A percentile compares a stretch with the other conserved stretches of the same genome.
These are phyloP conservation scores for Erpobdella octoculata DNA, from an alignment of 2,888 invertebrate species.

Conservation along the genomic window DNA sequence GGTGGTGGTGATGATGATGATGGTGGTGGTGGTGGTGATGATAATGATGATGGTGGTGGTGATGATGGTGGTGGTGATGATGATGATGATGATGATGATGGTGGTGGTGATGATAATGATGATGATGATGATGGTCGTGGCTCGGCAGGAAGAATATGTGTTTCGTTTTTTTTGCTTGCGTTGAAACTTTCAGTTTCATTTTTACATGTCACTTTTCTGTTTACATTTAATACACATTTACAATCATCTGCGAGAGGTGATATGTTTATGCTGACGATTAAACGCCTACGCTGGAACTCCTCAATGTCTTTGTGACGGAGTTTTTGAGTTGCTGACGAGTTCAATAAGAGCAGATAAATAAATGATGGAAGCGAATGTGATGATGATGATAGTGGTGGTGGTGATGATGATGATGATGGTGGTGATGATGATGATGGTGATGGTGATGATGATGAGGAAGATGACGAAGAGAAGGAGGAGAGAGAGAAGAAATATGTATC, in stretches of 20 bases:
- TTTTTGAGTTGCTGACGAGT: not conserved
- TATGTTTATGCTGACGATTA: no score
- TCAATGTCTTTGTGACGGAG: no score
- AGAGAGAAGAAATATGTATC: not conserved
- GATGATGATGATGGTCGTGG: no score
- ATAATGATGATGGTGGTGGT: not conserved
- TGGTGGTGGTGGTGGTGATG: not conserved
- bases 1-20: slow-evolving; percentile 11
- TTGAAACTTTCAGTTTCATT: no score
- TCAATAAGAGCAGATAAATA: not conserved
- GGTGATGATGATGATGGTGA: slow-evolving; percentile 12
- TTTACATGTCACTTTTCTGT: no score
- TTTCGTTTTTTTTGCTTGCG: no score
- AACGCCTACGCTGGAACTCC: no score
- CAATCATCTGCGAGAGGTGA: no score
- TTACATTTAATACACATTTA: no score
- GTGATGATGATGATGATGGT: not conserved
- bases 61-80: slow-evolving; percentile 15
- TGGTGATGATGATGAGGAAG: not conserved
- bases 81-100: slow-evolving; percentile 14
- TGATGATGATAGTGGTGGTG: slow-evolving; percentile 2
- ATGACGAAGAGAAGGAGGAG: not conserved
- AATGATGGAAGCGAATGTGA: slow-evolving; percentile 5
- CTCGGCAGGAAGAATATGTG: no score
- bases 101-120: slow-evolving; percentile 19